Conservation (phyloP, 2,888 invertebrate species). For the Hirtodrosophila histrioides region DNA sequence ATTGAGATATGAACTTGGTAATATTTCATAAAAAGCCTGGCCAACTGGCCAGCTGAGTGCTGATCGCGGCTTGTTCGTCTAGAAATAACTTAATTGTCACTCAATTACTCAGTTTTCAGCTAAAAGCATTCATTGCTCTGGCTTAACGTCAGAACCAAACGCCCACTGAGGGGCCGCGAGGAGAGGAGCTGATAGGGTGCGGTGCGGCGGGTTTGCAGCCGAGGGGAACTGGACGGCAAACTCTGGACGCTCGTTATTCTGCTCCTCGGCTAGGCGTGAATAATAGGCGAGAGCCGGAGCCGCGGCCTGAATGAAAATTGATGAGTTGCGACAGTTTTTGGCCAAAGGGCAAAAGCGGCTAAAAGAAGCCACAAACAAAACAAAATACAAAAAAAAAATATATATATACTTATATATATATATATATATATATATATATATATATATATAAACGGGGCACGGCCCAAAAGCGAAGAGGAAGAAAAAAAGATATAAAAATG, state of each 20-base stretch:
- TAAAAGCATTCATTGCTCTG: constrained; percentile 78
- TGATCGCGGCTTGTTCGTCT: constrained; percentile 73
- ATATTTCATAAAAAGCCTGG: constrained; percentile 76
- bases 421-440: not conserved
- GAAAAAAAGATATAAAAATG: constrained; percentile 15
- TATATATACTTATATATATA: too few relatives aligned
- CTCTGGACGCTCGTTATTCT: constrained; percentile 42
- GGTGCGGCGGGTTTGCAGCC: not conserved
- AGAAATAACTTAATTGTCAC: constrained; percentile 84
- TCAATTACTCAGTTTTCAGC: constrained; percentile 84
- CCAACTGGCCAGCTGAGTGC: constrained; percentile 37
- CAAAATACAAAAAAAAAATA: constrained; percentile 7
- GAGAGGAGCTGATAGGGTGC: not conserved
- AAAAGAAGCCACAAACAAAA: constrained; percentile 46
- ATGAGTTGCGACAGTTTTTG: constrained; percentile 81
- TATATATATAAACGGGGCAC: constrained; percentile 33
- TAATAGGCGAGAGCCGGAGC: constrained; percentile 61
- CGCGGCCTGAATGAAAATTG: constrained; percentile 73
- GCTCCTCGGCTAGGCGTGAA: constrained; percentile 65
- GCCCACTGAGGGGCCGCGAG: constrained; percentile 21
- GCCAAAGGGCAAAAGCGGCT: constrained; percentile 74
- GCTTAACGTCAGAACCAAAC: constrained; percentile 60
- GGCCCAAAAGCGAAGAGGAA: constrained; percentile 19
- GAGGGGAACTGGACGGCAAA: not conserved
- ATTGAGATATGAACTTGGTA: constrained; percentile 83